These are phyloP conservation scores for Pithys albifrons DNA, from an alignment of 2,113 vertebrate genomes.

Conservation along the genomic window DNA sequence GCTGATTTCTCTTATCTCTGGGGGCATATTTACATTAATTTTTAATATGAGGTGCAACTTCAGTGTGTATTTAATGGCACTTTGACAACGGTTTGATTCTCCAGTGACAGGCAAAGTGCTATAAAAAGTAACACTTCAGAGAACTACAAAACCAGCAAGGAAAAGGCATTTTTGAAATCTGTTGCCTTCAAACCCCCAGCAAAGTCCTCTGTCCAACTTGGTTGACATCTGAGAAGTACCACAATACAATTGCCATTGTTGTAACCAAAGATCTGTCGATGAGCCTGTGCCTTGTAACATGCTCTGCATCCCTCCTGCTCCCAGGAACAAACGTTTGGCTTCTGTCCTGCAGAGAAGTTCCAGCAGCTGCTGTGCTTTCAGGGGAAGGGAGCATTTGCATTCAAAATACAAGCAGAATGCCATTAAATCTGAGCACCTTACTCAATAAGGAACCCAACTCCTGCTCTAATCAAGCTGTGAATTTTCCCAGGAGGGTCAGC, in stretches of 20 bases:
- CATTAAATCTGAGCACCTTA: slow-evolving; percentile 41
- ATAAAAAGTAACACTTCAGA: neutral
- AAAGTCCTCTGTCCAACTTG: neutral
- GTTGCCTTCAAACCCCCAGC: neutral
- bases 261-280: neutral
- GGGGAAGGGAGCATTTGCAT: slow-evolving; percentile 18
- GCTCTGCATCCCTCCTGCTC: neutral
- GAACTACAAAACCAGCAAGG: neutral
- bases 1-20: neutral
- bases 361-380: neutral
- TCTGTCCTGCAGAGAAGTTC: neutral
- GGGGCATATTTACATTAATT: neutral
- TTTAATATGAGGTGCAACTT: neutral
- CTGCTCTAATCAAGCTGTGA: slow-evolving; percentile 52
- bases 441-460: slow-evolving; percentile 25
- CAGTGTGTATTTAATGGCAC: neutral
- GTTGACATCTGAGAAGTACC: neutral
- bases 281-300: neutral
- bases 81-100: neutral
- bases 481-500: slow-evolving; percentile 44
- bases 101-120: neutral
- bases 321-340: neutral
- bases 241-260: neutral
- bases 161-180: neutral
- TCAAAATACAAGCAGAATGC: neutral